Conservation (phyloP, 2,888 invertebrate genomes). For the Stictocephala bisonia region DNA sequence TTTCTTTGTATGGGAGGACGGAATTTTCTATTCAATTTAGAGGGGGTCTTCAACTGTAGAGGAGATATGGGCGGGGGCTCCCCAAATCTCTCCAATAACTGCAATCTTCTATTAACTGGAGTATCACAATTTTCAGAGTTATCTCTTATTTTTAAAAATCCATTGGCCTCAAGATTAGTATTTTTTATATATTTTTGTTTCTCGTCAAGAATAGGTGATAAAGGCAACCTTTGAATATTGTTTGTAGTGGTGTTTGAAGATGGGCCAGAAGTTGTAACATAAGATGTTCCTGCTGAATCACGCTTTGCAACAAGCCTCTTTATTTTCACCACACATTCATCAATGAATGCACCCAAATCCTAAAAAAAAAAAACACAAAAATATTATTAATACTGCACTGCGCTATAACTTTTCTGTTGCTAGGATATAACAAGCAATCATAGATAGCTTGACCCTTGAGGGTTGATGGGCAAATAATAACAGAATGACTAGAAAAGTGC, state of each 20-base stretch:
- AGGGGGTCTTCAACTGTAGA: not conserved
- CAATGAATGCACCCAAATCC: not conserved
- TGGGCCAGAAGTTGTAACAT: not conserved
- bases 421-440: too few relatives aligned
- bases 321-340: constrained; percentile 10
- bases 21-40: constrained; percentile 4
- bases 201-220: too few relatives aligned
- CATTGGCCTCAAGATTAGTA: too few relatives aligned
- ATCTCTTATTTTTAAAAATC: too few relatives aligned
- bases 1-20: not conserved
- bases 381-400: not conserved
- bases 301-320: constrained; percentile 7
- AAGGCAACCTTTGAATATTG: not conserved
- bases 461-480: too few relatives aligned
- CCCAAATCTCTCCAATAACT: constrained; percentile 1
- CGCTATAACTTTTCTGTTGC: too few relatives aligned
- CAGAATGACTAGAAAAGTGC: too few relatives aligned
- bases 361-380: not conserved
- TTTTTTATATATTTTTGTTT: too few relatives aligned
- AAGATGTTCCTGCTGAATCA: not conserved
- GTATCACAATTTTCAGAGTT: not conserved
- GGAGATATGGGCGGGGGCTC: constrained; percentile 19
- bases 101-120: not conserved
- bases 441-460: too few relatives aligned
- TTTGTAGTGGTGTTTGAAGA: not conserved